Conservation (phyloP, 2,888 invertebrate genomes). For the Pocota personata region DNA sequence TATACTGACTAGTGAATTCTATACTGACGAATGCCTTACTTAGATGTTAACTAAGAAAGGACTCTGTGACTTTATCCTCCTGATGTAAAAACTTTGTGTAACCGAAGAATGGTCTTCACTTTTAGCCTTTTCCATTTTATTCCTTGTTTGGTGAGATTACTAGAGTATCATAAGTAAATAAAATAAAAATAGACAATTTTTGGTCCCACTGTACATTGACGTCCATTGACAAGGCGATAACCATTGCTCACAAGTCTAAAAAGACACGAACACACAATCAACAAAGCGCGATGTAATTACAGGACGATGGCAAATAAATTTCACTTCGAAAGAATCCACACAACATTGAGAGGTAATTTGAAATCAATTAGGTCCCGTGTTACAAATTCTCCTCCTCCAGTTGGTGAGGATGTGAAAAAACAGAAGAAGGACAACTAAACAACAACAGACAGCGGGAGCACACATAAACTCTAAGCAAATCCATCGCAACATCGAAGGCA, state of each 20-base stretch:
- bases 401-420: neutral
- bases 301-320: conserved; percentile 71
- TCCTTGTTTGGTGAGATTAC: too few species aligned
- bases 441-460: neutral
- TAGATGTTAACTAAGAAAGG: too few species aligned
- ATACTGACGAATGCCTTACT: too few species aligned
- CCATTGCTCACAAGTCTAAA: conserved; percentile 45
- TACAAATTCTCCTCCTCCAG: conserved; percentile 42
- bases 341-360: conserved; percentile 70
- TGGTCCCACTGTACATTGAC: conserved; percentile 19
- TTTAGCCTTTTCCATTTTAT: too few species aligned
- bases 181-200: neutral
- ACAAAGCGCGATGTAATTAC: conserved; percentile 70
- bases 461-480: conserved; percentile 25
- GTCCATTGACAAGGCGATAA: conserved; percentile 42
- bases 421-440: conserved; percentile 7
- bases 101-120: too few species aligned
- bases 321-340: conserved; percentile 58
- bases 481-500: conserved; percentile 12
- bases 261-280: conserved; percentile 64
- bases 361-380: conserved; percentile 72
- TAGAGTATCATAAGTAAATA: too few species aligned
- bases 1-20: too few species aligned
- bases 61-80: too few species aligned
- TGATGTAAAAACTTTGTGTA: too few species aligned